A percentile compares a stretch with the other conserved stretches of the same genome.
Conservation (phyloP, 2,888 invertebrate species). For the Graphium colonna region DNA sequence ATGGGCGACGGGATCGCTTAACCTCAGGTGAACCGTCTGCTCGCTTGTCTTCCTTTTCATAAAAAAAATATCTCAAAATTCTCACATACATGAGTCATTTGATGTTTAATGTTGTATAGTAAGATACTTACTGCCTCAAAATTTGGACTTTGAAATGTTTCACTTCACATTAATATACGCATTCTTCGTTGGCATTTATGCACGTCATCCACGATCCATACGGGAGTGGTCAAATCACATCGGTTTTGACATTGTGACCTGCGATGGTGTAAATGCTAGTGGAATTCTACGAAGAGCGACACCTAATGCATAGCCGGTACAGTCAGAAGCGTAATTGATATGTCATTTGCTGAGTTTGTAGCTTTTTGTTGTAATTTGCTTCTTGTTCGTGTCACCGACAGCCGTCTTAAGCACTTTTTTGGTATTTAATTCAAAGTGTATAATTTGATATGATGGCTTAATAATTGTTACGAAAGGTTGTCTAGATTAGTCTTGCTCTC, state of each 20-base stretch:
- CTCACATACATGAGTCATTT: too few relatives aligned
- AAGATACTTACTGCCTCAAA: too few relatives aligned
- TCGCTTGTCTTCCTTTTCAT: too few relatives aligned
- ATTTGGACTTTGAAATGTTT: too few relatives aligned
- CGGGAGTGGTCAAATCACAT: conserved; percentile 41
- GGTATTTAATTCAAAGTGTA: background rate
- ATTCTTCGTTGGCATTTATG: conserved; percentile 21
- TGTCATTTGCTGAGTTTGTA: background rate
- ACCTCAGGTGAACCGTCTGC: too few relatives aligned
- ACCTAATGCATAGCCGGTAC: conserved; percentile 8
- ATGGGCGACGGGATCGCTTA: too few relatives aligned
- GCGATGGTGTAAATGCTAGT: conserved; percentile 40
- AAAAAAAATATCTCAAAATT: too few relatives aligned
- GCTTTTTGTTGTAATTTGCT: conserved; percentile 3
- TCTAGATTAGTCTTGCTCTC: background rate
- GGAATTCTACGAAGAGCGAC: conserved; percentile 3
- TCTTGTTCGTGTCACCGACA: conserved; percentile 1
- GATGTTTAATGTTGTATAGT: too few relatives aligned
- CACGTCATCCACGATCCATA: too few relatives aligned
- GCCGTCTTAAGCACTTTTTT: background rate
- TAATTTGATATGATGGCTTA: background rate
- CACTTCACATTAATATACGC: too few relatives aligned
- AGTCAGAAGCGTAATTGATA: conserved; percentile 3
- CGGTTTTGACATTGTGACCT: conserved; percentile 44
- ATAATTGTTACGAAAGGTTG: background rate